phyloP scores from a whole-genome alignment of 1,140 invertebrate species.

The Psilanteris sp. region DNA sequence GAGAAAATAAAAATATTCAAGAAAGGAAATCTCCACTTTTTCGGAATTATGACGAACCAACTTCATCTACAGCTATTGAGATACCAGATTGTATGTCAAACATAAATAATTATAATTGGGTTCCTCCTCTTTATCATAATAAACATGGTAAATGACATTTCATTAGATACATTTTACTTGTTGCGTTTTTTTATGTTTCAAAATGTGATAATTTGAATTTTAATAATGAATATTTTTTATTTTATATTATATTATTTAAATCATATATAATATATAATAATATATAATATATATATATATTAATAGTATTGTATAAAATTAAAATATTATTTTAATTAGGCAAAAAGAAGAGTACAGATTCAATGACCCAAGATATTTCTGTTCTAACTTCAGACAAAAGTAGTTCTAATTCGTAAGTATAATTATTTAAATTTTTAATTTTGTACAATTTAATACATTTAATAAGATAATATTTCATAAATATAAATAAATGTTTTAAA shows the following conservation, averaged over 20 bases:
- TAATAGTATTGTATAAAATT: no score
- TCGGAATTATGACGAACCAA: conserved; percentile 59
- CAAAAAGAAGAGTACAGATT: conserved; percentile 63
- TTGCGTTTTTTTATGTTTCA: no score
- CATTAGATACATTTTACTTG: conserved; percentile 18
- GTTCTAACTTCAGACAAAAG: conserved; percentile 65
- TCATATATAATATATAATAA: no score
- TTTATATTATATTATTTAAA: no score
- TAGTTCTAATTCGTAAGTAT: conserved; percentile 67
- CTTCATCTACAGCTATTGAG: conserved; percentile 54
- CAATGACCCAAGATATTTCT: conserved; percentile 55
- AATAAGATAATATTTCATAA: neutral
- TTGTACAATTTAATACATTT: neutral
- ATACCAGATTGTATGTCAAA: conserved; percentile 64
- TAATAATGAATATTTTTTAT: no score
- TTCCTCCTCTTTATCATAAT: conserved; percentile 71
- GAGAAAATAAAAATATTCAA: conserved; percentile 58
- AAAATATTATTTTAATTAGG: conserved; percentile 33
- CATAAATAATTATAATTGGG: conserved; percentile 72
- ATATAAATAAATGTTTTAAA: no score
- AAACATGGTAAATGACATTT: conserved; percentile 64
- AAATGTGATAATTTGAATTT: no score
- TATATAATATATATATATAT: no score
- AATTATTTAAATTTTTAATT: neutral
- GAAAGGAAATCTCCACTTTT: conserved; percentile 59